Base-by-base conservation (phyloP, 2,888 invertebrate species). In the Mythimna pallens region DNA sequence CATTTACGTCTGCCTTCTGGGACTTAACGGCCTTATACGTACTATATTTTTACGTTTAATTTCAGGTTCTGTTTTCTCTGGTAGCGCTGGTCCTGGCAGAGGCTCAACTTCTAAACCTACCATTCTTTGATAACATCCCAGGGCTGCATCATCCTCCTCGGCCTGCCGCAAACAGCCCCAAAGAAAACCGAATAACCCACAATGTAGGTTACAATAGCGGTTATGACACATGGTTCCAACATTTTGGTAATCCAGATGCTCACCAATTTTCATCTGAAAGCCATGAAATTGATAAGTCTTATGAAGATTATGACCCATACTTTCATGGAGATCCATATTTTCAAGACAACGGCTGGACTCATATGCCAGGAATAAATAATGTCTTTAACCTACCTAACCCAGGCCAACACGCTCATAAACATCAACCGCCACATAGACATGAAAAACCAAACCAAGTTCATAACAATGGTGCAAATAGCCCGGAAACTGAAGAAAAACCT, bases 11-110 rank as follows among this genome's bases (percentile, higher is more conserved):
- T 22, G 1, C 4, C 58, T 67, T 9, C 30, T 22, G 66, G 50
- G 57, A 58, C 17, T 52, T 22, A 36, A 30, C 36, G 3, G 22
- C n/a, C 8, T 20, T 30, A 22, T 22, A 52, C 7, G 2, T 7
- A 20, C 1, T 59, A 20, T 40, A 57, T 20, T 2, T 52, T n/a
- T 40, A 9, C 6, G n/a, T 30, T 71, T 54, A 10, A 9, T 85
- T 85, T 20, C 85, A 85, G 85, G 40, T 85, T 59, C 7, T 86
- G 0, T 40, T 86, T 14, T 47, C 78, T 2, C 36, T 86, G 4
- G 22, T 73, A 50, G 74, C 50, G 57, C n/a, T 67, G 4, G 43
- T 72, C n/a, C 3, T 77, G 40, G 62, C 52, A 22, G 63, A 86
- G 25, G 75, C 64, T 10, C 55, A 77, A 6, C 1, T 64, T 0